phyloP scores from a whole-genome alignment of 1,140 invertebrate species.

The Pseudoatta argentina region DNA sequence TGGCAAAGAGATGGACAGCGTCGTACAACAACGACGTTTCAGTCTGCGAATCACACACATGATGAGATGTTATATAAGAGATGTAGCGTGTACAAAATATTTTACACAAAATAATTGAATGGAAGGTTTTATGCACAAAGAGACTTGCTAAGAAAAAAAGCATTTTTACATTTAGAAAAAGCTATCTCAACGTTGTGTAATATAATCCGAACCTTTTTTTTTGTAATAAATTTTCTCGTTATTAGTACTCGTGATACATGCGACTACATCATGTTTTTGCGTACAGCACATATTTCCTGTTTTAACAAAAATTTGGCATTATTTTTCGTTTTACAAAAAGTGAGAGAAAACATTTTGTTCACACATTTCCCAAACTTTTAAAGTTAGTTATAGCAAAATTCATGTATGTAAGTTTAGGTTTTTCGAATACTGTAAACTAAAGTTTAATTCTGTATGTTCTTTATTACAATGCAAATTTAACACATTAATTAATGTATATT shows the following conservation, averaged over 20 bases:
- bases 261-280: background rate
- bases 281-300: background rate
- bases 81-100: background rate
- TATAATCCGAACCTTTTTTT: slow-evolving; percentile 12
- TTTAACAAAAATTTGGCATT: background rate
- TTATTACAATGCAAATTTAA: background rate
- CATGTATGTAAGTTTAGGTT: background rate
- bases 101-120: background rate
- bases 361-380: background rate
- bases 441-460: background rate
- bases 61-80: slow-evolving; percentile 1
- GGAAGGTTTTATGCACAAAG: background rate
- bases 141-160: background rate
- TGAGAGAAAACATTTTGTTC: background rate
- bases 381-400: background rate
- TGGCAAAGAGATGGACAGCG: slow-evolving; percentile 97
- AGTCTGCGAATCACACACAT: slow-evolving; percentile 89
- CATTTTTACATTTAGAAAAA: background rate
- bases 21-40: slow-evolving; percentile 98
- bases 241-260: background rate
- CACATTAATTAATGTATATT: background rate
- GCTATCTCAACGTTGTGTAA: background rate
- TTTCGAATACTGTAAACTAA: background rate
- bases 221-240: background rate
- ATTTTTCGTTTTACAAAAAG: background rate